These are phyloP conservation scores for Exaiptasia diaphana DNA, from an alignment of 64 coral and sea anemone genomes.

Conservation along the genomic window DNA sequence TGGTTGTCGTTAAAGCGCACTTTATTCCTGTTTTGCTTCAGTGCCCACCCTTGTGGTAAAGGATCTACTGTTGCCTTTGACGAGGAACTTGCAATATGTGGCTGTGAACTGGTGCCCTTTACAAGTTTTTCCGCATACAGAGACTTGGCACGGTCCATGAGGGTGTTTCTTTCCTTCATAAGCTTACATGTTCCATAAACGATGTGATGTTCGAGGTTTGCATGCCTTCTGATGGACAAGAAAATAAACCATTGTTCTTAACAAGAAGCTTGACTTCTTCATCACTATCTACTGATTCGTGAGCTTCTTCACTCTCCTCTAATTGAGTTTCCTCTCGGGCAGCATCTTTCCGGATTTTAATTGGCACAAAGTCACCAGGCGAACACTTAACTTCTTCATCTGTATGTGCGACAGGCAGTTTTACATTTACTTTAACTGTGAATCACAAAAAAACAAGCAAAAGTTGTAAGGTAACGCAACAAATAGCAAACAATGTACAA, in stretches of 20 bases:
- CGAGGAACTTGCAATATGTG: too few species aligned
- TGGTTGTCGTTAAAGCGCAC: slow-evolving; percentile 57
- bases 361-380: not conserved
- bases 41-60: slow-evolving; percentile 51
- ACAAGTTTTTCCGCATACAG: not conserved
- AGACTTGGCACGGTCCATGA: not conserved
- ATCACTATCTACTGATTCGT: not conserved
- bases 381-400: not conserved
- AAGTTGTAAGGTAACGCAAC: too few species aligned
- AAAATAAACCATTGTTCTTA: not conserved
- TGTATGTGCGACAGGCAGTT: too few species aligned
- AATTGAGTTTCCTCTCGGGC: not conserved
- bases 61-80: too few species aligned
- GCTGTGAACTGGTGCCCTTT: not conserved
- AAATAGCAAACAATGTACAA: too few species aligned
- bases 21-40: slow-evolving; percentile 11
- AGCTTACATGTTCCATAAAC: not conserved
- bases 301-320: not conserved
- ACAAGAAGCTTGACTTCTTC: not conserved
- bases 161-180: not conserved
- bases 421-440: too few species aligned
- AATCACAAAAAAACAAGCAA: too few species aligned
- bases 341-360: not conserved
- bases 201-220: not conserved
- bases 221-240: not conserved